Evolutionary conservation across 2,797 vertebrate species (phyloP).

Genomic region (Gymnothorax reevesii): DNA sequence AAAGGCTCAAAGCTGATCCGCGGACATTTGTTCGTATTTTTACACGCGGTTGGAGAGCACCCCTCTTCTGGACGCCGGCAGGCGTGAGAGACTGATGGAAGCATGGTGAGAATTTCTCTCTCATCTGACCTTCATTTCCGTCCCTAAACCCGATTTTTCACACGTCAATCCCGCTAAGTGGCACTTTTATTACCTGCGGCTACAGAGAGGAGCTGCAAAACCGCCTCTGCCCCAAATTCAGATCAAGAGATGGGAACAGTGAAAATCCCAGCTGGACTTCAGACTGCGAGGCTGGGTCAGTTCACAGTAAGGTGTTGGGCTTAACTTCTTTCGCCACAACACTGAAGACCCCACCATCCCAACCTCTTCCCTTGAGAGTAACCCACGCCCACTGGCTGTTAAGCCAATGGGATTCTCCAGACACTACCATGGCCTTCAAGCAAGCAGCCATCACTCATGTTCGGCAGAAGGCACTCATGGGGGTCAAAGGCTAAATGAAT

Average conservation of each 20-base stretch:
- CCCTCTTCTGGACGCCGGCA: not conserved
- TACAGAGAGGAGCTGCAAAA: not conserved
- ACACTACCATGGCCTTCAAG: not conserved
- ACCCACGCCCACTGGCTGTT: not conserved
- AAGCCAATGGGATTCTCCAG: not conserved
- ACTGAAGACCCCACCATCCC: not conserved
- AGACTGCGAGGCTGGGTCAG: not conserved
- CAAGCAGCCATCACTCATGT: not conserved
- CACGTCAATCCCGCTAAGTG: not conserved
- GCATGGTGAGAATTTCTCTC: conserved; percentile 11
- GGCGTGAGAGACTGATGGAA: conserved; percentile 23
- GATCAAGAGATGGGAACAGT: not conserved
- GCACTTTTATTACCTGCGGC: not conserved
- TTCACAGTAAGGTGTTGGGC: not conserved
- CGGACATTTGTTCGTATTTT: conserved; percentile 25
- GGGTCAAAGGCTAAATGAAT: conserved; percentile 12
- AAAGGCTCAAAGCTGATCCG: conserved; percentile 16
- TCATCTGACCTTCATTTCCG: conserved; percentile 8
- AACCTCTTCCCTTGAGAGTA: not conserved
- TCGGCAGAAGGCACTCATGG: not conserved
- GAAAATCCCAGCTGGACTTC: not conserved
- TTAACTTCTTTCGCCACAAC: not conserved
- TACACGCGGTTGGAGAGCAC: conserved; percentile 20
- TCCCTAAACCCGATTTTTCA: not conserved
- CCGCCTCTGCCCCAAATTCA: not conserved